Base-by-base conservation (phyloP, 2,113 vertebrate genomes). In the Sander lucioperca region DNA sequence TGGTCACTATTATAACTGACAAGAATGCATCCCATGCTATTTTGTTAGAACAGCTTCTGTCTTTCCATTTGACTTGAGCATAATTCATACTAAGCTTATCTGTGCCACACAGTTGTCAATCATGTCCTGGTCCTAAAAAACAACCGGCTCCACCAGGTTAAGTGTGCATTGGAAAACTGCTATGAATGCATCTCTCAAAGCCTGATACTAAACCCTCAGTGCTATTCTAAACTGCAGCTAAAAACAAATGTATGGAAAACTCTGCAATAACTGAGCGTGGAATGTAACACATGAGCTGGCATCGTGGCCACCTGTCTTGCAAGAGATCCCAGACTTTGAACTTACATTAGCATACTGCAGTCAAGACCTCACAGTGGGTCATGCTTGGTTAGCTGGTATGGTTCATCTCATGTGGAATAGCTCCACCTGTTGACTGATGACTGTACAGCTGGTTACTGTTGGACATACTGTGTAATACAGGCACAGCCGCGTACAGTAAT, bases 371-470 rank as follows among this genome's bases (percentile, higher is more conserved):
- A 86, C 80, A 78, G 69, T 69, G 63, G 84, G 86, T 88, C 88
- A 68, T 23, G 73, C 43, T 62, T 73, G 70, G 56, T 51, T 76
- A 53, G 43, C 27, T 0, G 45, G 48, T 75, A 13, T 27, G 74
- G 59, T 62, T 23, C 10, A 91, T 89, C 81, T 80, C 13, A n/a
- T 87, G 88, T 88, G 75, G 51, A 90, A 88, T 21, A 92, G 91
- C 92, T 77, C 92, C 93, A 87, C 90, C 92, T 92, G 83, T 86
- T 92, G 93, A 87, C 87, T 36, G 39, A 66, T 45, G 36, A 19
- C 39, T 62, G 67, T 57, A 87, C 50, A 75, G 39, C 77, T 62
- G 45, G 13, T 70, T 39, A 4, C 56, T 57, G 23, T 6, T 59
- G 14, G 57, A 50, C 48, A n/a, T 58, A 5, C 39, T 74, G 47